Conservation (phyloP, 2,113 vertebrate genomes). For the Myotis davidii region DNA sequence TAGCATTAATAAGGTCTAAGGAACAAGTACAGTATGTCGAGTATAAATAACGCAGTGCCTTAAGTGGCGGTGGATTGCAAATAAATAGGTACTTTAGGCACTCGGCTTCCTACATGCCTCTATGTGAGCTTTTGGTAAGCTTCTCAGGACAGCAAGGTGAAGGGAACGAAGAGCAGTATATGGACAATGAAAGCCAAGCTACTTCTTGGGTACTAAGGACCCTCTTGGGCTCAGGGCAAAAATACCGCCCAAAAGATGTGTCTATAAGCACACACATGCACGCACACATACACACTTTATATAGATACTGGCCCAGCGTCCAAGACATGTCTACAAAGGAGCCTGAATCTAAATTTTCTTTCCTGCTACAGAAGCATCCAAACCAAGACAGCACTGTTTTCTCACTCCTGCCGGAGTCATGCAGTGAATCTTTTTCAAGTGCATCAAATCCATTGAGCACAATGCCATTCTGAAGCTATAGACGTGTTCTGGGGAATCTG, state of each 20-base stretch:
- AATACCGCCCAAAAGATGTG: background rate
- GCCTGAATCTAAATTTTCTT: slow-evolving; percentile 47
- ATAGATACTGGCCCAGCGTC: slow-evolving; percentile 57
- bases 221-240: slow-evolving; percentile 40
- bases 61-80: slow-evolving; percentile 73
- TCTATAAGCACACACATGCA: background rate
- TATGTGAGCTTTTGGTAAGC: slow-evolving; percentile 15
- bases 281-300: background rate
- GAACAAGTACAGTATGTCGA: slow-evolving; percentile 68
- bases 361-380: slow-evolving; percentile 53
- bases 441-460: background rate
- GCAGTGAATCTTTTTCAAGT: background rate
- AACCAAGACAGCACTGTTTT: slow-evolving; percentile 23
- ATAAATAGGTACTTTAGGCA: slow-evolving; percentile 76
- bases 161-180: slow-evolving; percentile 25
- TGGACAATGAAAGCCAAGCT: slow-evolving; percentile 22
- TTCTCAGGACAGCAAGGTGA: slow-evolving; percentile 33
- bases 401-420: slow-evolving; percentile 7
- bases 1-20: slow-evolving; percentile 34
- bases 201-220: slow-evolving; percentile 30
- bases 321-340: background rate
- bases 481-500: slow-evolving; percentile 58
- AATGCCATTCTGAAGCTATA: slow-evolving; percentile 60
- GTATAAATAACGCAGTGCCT: slow-evolving; percentile 76
- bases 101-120: slow-evolving; percentile 39